A percentile compares a stretch with the other conserved stretches of the same genome.
These are phyloP conservation scores for Corella eumyota DNA, from an alignment of 23 tunicate genomes.

Conservation along the genomic window DNA sequence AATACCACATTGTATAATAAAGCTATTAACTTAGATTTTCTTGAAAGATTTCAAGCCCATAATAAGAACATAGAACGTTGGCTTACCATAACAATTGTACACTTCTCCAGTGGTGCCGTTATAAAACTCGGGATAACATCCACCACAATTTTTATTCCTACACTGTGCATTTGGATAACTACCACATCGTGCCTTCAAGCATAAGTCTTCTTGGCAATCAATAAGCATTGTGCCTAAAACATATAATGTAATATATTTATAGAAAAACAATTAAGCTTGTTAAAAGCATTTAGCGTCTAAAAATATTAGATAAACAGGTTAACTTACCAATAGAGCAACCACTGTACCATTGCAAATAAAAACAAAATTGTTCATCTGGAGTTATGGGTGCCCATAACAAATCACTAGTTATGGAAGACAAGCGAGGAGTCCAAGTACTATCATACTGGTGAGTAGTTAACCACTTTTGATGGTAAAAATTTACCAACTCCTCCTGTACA, in stretches of 20 bases:
- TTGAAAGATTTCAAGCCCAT: too few relatives aligned
- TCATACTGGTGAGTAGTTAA: neutral
- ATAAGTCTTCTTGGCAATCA: slow-evolving; percentile 40
- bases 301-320: too few relatives aligned
- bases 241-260: neutral
- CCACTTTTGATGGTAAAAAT: slow-evolving; percentile 17
- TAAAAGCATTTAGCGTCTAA: neutral
- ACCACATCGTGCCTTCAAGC: slow-evolving; percentile 43
- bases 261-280: neutral
- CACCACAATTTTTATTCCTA: slow-evolving; percentile 65
- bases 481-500: too few relatives aligned
- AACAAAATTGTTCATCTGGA: slow-evolving; percentile 74
- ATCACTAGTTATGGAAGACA: slow-evolving; percentile 55
- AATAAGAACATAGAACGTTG: neutral
- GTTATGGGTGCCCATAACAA: slow-evolving; percentile 52
- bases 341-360: slow-evolving; percentile 38
- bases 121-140: slow-evolving; percentile 70
- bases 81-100: slow-evolving; percentile 60
- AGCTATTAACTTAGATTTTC: too few relatives aligned
- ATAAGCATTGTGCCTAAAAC: slow-evolving; percentile 44
- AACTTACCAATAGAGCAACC: slow-evolving; percentile 74
- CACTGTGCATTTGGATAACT: slow-evolving; percentile 76
- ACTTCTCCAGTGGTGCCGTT: slow-evolving; percentile 75
- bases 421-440: slow-evolving; percentile 15
- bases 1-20: neutral